These are phyloP conservation scores for Agrypnia vestita DNA, from an alignment of 1,140 invertebrate genomes.

Conservation along the genomic window DNA sequence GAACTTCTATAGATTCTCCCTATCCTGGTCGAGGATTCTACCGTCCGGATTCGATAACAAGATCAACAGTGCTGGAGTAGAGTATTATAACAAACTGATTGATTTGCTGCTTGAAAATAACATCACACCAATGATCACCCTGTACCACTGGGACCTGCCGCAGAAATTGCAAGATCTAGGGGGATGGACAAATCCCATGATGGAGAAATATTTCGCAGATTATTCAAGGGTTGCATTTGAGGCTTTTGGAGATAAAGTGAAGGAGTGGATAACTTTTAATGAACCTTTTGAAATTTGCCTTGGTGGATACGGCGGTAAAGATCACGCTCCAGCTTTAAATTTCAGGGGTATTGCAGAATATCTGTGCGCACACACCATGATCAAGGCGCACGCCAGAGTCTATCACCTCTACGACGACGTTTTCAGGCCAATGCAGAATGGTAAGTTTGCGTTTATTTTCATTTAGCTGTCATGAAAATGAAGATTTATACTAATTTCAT, in stretches of 20 bases:
- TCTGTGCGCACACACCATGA: conserved; percentile 64
- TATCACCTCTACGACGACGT: conserved; percentile 64
- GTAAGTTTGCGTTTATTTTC: too few species aligned
- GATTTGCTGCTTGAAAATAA: conserved; percentile 67
- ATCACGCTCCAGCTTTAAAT: conserved; percentile 56
- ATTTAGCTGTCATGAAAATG: too few species aligned
- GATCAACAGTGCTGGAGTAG: conserved; percentile 70
- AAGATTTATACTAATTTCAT: too few species aligned
- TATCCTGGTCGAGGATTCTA: conserved; percentile 73
- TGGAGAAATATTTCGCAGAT: conserved; percentile 69
- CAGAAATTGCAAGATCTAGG: conserved; percentile 66
- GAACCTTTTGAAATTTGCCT: conserved; percentile 68
- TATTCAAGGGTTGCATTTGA: conserved; percentile 68
- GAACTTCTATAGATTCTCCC: conserved; percentile 72
- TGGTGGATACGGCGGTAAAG: conserved; percentile 64
- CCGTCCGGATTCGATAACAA: conserved; percentile 68
- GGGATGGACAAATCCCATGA: conserved; percentile 73
- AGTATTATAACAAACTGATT: conserved; percentile 74
- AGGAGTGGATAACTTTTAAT: conserved; percentile 71
- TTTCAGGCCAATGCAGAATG: conserved; percentile 8
- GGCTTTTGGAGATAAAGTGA: conserved; percentile 68
- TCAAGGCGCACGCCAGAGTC: conserved; percentile 66
- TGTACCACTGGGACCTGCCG: conserved; percentile 62
- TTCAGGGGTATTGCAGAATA: conserved; percentile 66
- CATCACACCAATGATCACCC: conserved; percentile 70